These are phyloP conservation scores for Drosophila atroscutellata DNA, from an alignment of 2,888 invertebrate genomes.

Conservation along the genomic window DNA sequence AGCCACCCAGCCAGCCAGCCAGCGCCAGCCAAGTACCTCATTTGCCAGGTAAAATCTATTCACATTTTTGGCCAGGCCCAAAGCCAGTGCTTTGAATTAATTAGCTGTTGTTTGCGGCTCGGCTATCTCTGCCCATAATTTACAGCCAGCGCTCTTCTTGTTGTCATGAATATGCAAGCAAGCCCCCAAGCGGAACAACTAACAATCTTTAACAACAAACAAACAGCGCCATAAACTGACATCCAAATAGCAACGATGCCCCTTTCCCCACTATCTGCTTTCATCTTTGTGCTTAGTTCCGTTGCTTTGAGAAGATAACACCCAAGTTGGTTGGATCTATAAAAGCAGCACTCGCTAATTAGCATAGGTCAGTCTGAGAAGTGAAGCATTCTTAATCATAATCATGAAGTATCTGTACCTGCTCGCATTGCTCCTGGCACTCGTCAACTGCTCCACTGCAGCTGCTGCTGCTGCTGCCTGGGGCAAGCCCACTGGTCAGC, in stretches of 20 bases:
- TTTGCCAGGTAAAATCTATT: slow-evolving; percentile 59
- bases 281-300: slow-evolving; percentile 49
- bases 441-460: slow-evolving; percentile 23
- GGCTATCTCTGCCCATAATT: slow-evolving; percentile 71
- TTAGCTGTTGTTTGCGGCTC: slow-evolving; percentile 74
- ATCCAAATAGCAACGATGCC: slow-evolving; percentile 43
- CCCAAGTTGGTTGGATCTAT: slow-evolving; percentile 27
- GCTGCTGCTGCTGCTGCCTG: slow-evolving; percentile 18
- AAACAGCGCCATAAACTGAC: slow-evolving; percentile 69
- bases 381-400: background rate
- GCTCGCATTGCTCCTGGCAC: slow-evolving; percentile 37
- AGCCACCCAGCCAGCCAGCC: slow-evolving; percentile 19
- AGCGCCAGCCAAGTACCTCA: slow-evolving; percentile 7
- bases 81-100: slow-evolving; percentile 82
- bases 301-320: slow-evolving; percentile 59
- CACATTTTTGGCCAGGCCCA: slow-evolving; percentile 47
- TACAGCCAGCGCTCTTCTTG: slow-evolving; percentile 60
- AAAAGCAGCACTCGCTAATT: slow-evolving; percentile 33
- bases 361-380: slow-evolving; percentile 54
- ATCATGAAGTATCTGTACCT: slow-evolving; percentile 55
- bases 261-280: slow-evolving; percentile 25
- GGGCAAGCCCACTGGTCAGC: slow-evolving; percentile 61
- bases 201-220: slow-evolving; percentile 53
- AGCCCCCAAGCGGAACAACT: slow-evolving; percentile 36
- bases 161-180: slow-evolving; percentile 74